Base-by-base conservation (phyloP, 2,888 invertebrate genomes). In the Falcaria lacertinaria region DNA sequence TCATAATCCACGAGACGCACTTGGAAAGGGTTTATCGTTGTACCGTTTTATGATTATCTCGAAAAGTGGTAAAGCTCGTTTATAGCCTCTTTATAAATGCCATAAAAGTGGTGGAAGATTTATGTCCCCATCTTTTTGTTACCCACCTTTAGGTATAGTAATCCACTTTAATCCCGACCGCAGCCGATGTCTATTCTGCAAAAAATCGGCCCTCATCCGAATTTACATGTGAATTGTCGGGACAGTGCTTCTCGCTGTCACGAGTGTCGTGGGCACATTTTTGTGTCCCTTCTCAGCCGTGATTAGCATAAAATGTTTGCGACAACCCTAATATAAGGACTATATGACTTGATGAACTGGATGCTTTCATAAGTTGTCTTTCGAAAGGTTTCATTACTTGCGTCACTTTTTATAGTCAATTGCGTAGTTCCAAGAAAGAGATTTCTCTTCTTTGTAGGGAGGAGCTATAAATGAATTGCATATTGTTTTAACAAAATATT, bases 291-390 rank as follows among this genome's bases (percentile, higher is more conserved):
- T 22, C 60, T 59, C 59, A 65, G 59, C 64, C 66, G 61, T 57
- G 71, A 77, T 80, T 80, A 77, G 69, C 80, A 80, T 80, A 79
- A 80, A 77, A 75, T 72, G 75, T 73, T 74, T 73, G 69, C 61
- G 64, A 60, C 58, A 69, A 60, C 60, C 64, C 64, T 64, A 66
- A 71, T 69, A 68, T 64, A 60, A 56, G 55, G 55, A 52, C 57
- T 53, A 45, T 61, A 69, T 64, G 65, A 59, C 69, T 65, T 63
- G 64, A 72, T 69, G 62, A 57, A 60, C 52, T 51, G 50, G 53
- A 57, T 64, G 54, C 60, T 54, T 57, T 44, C 59, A 54, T 53
- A 61, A 52, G 56, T 60, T 56, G 14, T 19, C 14, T 47, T 47
- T 57, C 22, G 19, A 5, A 22, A 28, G 28, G 11, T 3, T 11